Evolutionary conservation across 2,113 vertebrate genomes (phyloP), one percentile per base, ranked within the genome.

Genomic region (Pipra filicauda): DNA sequence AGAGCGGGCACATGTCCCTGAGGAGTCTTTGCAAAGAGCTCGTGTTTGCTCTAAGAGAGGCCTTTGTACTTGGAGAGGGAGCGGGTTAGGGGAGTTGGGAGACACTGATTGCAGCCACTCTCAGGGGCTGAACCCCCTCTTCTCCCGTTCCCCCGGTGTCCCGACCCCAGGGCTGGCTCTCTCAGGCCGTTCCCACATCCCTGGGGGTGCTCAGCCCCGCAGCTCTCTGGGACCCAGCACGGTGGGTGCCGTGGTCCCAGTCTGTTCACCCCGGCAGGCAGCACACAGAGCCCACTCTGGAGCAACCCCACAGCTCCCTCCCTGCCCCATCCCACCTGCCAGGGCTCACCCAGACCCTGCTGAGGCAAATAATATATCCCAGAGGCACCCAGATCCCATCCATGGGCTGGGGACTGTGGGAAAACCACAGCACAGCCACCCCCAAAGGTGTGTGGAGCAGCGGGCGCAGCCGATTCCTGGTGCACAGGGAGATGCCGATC

Each of bases 61-160:
- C 97, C 95, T 96, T 97, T 96, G 96, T 94, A 96, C 95, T 94
- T 85, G 94, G 87, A 85, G 93, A 87, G 70, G 89, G 76, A 90
- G 75, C n/a, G 31, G 91, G 65, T 5, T 5, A 70, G 73, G 73
- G 70, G 64, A 89, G 61, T 41, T 0, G 4, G 80, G 65, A 85
- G 12, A 66, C 94, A 82, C 27, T 54, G 75, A 12, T 43, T 41
- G 90, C 66, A 6, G 78, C 80, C 62, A 0, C 6, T 15, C 75
- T 9, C 0, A 5, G 61, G 71, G 83, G 43, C 61, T 35, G 39
- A 87, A 6, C 70, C 76, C 35, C 57, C 30, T 66, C 48, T 41
- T 21, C 61, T 35, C 54, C 64, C 0, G 0, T 31, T 85, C 4
- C 19, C 21, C 33, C 0, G 2, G 5, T 3, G 1, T n/a, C 66